Conservation (phyloP, 1,140 invertebrate species). For the Arctopsyche grandis region DNA sequence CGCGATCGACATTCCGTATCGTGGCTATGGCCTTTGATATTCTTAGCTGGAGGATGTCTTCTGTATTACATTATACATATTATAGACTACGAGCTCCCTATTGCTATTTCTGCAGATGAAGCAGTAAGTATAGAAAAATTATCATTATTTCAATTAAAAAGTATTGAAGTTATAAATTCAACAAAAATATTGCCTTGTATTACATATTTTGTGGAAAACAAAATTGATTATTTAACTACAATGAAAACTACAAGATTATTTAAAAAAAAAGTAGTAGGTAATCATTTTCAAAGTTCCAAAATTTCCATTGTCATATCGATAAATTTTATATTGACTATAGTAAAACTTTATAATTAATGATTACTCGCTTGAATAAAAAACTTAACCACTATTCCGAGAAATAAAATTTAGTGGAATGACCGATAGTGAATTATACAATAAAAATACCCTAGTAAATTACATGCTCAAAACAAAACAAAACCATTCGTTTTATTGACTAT, state of each 20-base stretch:
- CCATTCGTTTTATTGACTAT: not conserved
- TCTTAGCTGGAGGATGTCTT: not conserved
- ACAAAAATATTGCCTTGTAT: no score
- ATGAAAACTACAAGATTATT: not conserved
- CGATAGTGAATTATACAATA: not conserved
- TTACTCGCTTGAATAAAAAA: not conserved
- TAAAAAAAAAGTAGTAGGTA: no score
- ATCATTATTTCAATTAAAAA: conserved; percentile 2
- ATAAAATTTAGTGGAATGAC: not conserved
- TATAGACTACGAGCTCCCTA: conserved; percentile 4
- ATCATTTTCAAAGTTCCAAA: not conserved
- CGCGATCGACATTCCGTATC: not conserved
- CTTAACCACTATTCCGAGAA: not conserved
- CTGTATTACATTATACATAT: conserved; percentile 27
- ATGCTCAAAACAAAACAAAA: no score
- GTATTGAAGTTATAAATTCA: no score
- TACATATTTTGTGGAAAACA: no score
- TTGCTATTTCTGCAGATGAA: not conserved
- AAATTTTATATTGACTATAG: not conserved
- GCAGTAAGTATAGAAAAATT: conserved; percentile 2
- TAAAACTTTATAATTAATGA: not conserved
- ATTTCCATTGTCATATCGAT: not conserved
- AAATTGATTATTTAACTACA: no score
- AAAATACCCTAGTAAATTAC: not conserved
- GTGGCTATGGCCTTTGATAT: conserved; percentile 15